Conservation (phyloP, 2,888 invertebrate species). For the Cerceris ruficornis region DNA sequence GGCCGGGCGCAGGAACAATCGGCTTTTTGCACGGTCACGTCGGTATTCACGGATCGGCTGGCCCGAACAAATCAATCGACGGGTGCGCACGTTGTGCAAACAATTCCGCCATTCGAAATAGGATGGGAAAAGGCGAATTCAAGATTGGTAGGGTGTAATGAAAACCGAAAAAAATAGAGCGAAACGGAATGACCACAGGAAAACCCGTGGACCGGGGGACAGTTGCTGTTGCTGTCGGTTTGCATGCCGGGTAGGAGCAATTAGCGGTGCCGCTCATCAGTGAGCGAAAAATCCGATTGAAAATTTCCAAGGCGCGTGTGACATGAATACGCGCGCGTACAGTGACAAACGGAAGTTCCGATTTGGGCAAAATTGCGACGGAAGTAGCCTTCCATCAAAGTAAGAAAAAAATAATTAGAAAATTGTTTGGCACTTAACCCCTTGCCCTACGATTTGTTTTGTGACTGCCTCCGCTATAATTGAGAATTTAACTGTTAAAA, state of each 20-base stretch:
- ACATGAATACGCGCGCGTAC: not conserved
- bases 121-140: conserved; percentile 10
- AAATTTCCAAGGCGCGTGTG: conserved; percentile 32
- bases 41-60: conserved; percentile 1
- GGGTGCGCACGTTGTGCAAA: conserved; percentile 44
- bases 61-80: conserved; percentile 26
- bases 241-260: conserved; percentile 43
- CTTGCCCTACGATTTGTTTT: too few species aligned
- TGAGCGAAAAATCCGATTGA: conserved; percentile 32
- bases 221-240: conserved; percentile 6
- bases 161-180: not conserved
- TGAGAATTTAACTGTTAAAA: too few species aligned
- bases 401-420: too few species aligned
- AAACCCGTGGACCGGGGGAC: not conserved
- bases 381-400: too few species aligned
- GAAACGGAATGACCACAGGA: not conserved
- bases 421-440: too few species aligned
- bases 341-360: too few species aligned
- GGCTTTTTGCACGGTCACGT: conserved; percentile 19
- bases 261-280: conserved; percentile 62
- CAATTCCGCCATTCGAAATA: not conserved
- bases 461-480: too few species aligned
- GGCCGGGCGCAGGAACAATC: not conserved
- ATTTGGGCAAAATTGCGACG: too few species aligned
- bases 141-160: not conserved